Conservation (phyloP, 2,888 invertebrate genomes). For the Empis livida region DNA sequence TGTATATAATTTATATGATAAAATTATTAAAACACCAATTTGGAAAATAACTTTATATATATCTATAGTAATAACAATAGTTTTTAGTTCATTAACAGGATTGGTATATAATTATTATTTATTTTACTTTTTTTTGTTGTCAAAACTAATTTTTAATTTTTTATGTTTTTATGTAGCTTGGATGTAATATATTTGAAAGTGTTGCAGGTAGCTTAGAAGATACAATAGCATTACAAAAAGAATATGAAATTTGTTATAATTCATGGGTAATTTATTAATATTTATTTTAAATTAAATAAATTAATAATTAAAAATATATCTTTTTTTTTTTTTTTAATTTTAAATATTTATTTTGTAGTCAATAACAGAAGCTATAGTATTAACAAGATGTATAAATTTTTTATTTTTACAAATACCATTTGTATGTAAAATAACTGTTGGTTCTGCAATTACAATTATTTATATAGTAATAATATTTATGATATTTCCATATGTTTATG, state of each 20-base stretch:
- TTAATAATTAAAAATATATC: conserved; percentile 2
- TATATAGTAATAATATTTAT: conserved; percentile 57
- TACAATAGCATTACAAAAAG: not conserved
- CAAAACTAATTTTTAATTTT: too few relatives aligned
- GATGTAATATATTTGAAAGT: conserved; percentile 5
- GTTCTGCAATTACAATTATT: conserved; percentile 46
- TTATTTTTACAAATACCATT: conserved; percentile 77
- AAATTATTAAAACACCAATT: conserved; percentile 47
- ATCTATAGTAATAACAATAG: conserved; percentile 48
- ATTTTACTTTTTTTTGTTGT: too few relatives aligned
- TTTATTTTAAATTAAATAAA: not conserved
- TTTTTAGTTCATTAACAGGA: conserved; percentile 51
- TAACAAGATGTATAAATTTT: conserved; percentile 53
- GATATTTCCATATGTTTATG: conserved; percentile 41
- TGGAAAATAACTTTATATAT: conserved; percentile 54
- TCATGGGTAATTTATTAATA: conserved; percentile 27
- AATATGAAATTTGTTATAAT: conserved; percentile 25
- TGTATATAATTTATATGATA: conserved; percentile 47
- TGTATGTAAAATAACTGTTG: conserved; percentile 63
- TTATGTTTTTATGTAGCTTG: too few relatives aligned
- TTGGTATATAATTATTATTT: conserved; percentile 28
- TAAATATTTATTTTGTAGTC: conserved; percentile 18
- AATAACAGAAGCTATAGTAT: conserved; percentile 42
- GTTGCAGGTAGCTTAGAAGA: not conserved
- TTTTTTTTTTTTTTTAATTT: not conserved